Conservation (phyloP, 2,888 invertebrate species). For the Sesamia inferens region DNA sequence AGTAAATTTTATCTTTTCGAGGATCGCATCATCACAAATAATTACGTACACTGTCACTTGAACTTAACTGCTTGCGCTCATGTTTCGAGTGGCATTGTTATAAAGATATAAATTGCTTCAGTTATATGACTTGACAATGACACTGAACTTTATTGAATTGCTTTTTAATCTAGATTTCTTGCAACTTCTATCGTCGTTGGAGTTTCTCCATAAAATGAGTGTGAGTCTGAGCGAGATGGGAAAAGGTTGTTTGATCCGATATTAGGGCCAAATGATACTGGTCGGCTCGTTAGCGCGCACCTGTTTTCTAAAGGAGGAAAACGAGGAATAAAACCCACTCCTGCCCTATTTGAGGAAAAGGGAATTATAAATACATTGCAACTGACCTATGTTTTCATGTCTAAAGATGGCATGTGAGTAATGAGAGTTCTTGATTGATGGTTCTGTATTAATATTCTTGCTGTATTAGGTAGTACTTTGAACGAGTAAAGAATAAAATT, state of each 20-base stretch:
- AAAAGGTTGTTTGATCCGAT: constrained; percentile 32
- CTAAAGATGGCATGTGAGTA: constrained; percentile 32
- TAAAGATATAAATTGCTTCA: constrained; percentile 22
- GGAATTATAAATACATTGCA: constrained; percentile 35
- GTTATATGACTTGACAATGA: constrained; percentile 41
- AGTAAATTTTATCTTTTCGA: constrained; percentile 35
- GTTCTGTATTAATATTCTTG: constrained; percentile 24
- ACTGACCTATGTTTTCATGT: constrained; percentile 37
- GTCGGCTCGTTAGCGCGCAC: constrained; percentile 55
- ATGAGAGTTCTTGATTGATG: constrained; percentile 45
- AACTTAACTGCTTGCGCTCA: constrained; percentile 19
- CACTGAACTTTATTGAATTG: constrained; percentile 52
- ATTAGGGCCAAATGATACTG: constrained; percentile 48
- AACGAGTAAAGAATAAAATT: neutral
- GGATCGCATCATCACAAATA: constrained; percentile 14
- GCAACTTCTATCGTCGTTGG: constrained; percentile 18
- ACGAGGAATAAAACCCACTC: constrained; percentile 46
- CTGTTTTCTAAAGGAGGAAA: constrained; percentile 59
- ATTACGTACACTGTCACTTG: constrained; percentile 29
- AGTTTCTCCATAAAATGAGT: constrained; percentile 16
- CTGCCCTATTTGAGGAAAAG: constrained; percentile 55
- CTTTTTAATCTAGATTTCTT: constrained; percentile 30
- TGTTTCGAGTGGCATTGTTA: constrained; percentile 31
- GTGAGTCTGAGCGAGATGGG: constrained; percentile 39
- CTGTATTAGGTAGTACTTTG: constrained; percentile 7